Percentiles rank a stretch among this genome's conserved stretches.
These are phyloP conservation scores for Melolontha melolontha DNA, from an alignment of 2,888 invertebrate species.

Conservation along the genomic window DNA sequence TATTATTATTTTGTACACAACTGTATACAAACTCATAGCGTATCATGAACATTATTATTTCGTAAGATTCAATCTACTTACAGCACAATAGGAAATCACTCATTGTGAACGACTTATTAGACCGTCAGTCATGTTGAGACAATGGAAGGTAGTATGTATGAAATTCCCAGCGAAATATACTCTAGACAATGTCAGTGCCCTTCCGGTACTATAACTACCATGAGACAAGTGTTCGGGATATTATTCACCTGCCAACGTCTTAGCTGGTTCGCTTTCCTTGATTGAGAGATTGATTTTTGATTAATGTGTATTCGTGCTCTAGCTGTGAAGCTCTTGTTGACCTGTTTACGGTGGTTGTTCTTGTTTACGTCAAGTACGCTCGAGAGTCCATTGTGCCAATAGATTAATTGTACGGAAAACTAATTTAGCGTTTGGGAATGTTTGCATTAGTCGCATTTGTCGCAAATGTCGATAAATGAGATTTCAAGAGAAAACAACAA, in stretches of 20 bases:
- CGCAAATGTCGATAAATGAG: too few relatives aligned
- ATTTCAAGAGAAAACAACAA: too few relatives aligned
- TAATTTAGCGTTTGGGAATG: background rate
- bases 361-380: too few relatives aligned
- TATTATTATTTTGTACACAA: too few relatives aligned
- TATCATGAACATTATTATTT: background rate
- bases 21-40: too few relatives aligned
- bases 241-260: conserved; percentile 4
- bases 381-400: too few relatives aligned
- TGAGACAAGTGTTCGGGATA: conserved; percentile 22
- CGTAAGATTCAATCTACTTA: conserved; percentile 9
- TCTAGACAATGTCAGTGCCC: conserved; percentile 39
- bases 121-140: too few relatives aligned
- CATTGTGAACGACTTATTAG: conserved; percentile 1
- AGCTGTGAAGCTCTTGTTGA: background rate
- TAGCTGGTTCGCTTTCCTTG: conserved; percentile 11
- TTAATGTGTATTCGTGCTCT: background rate
- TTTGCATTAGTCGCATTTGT: too few relatives aligned
- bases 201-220: conserved; percentile 27
- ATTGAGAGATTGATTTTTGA: conserved; percentile 31
- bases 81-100: conserved; percentile 14
- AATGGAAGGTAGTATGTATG: background rate
- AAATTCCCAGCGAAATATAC: conserved; percentile 33
- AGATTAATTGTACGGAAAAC: background rate
- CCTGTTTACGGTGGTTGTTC: too few relatives aligned